Evolutionary conservation across 2,113 vertebrate genomes (phyloP).

Genomic region (Xyrauchen texanus): DNA sequence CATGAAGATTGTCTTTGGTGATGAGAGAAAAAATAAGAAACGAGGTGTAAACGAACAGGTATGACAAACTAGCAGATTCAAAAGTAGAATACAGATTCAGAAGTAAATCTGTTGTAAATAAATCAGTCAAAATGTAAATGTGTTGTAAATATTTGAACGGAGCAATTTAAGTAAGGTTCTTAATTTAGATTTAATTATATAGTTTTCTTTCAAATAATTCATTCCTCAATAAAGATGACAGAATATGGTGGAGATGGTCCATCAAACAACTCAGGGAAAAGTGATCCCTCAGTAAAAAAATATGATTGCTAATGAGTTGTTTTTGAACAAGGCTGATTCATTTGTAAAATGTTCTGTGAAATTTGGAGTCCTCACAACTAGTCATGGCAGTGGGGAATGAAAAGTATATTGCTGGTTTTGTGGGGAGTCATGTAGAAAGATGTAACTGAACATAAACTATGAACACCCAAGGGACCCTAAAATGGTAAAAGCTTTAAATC

Average conservation of each 20-base stretch:
- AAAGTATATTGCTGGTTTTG: slow-evolving; percentile 9
- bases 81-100: too few relatives aligned
- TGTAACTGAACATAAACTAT: slow-evolving; percentile 37
- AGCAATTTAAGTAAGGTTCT: too few relatives aligned
- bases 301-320: neutral
- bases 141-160: too few relatives aligned
- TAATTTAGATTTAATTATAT: too few relatives aligned
- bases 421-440: slow-evolving; percentile 12
- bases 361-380: neutral
- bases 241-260: slow-evolving; percentile 16
- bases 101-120: too few relatives aligned
- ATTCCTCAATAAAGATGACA: too few relatives aligned
- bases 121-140: too few relatives aligned
- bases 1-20: too few relatives aligned
- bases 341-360: neutral
- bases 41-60: too few relatives aligned
- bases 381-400: neutral
- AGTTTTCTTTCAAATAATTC: too few relatives aligned
- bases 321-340: neutral
- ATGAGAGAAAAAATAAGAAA: too few relatives aligned
- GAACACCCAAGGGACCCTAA: slow-evolving; percentile 19
- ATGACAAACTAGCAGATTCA: too few relatives aligned
- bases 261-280: slow-evolving; percentile 36
- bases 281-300: neutral
- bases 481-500: slow-evolving; percentile 27